Percentiles rank a stretch among this genome's conserved stretches.
Evolutionary conservation across 30 jellyfish, hydroid and myxozoan genomes (phyloP).

Genomic region (Aurelia aurita): DNA sequence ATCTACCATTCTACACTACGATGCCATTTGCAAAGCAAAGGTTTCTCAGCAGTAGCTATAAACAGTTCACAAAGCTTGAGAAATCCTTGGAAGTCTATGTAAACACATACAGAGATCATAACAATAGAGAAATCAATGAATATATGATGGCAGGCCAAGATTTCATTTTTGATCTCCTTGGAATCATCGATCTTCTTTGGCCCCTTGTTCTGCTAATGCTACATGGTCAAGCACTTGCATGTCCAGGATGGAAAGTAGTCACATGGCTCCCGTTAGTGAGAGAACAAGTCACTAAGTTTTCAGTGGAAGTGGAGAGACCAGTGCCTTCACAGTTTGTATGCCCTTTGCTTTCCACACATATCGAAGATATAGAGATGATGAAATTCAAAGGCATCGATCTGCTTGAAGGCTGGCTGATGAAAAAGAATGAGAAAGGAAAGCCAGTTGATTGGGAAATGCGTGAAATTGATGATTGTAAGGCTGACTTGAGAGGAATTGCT

Average conservation of each 20-base stretch:
- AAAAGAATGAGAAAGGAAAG: not conserved
- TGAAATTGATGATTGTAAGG: not conserved
- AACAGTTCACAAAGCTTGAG: conserved; percentile 18
- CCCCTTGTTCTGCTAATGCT: too few species aligned
- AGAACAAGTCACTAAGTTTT: not conserved
- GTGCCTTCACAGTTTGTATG: too few species aligned
- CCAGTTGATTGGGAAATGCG: conserved; percentile 6
- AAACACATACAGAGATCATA: conserved; percentile 8
- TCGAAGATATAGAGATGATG: not conserved
- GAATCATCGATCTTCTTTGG: not conserved
- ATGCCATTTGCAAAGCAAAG: conserved; percentile 3
- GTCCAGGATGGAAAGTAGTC: conserved; percentile 16
- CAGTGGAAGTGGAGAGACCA: too few species aligned
- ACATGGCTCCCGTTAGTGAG: conserved; percentile 2
- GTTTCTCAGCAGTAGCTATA: not conserved
- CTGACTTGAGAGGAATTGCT: not conserved
- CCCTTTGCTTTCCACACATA: too few species aligned
- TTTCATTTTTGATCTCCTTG: conserved; percentile 13
- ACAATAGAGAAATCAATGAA: conserved; percentile 8
- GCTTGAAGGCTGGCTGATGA: conserved; percentile 24
- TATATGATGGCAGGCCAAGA: conserved; percentile 18
- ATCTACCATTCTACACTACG: not conserved
- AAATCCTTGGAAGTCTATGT: not conserved
- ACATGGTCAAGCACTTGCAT: not conserved
- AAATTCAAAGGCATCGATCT: not conserved